These are phyloP conservation scores for Folsomia manolachei DNA, from an alignment of 2,888 invertebrate species.

Conservation along the genomic window DNA sequence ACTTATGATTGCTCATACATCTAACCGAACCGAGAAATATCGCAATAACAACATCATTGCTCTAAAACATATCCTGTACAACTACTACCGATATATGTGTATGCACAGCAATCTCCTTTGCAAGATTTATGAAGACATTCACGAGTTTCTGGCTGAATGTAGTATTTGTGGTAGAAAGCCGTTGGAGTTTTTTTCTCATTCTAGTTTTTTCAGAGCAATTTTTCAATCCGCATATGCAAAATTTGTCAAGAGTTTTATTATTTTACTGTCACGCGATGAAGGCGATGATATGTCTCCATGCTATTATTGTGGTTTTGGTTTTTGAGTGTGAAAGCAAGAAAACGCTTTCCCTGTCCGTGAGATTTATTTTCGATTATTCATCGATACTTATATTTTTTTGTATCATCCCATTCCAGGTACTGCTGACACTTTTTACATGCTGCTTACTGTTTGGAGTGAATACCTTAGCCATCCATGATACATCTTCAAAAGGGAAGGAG, in stretches of 20 bases:
- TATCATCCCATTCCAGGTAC: conserved; percentile 26
- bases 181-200: neutral
- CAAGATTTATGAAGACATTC: conserved; percentile 10
- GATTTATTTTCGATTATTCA: conserved; percentile 21
- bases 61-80: too few species aligned
- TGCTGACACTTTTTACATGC: conserved; percentile 39
- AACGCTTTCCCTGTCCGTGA: neutral
- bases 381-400: conserved; percentile 7
- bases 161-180: neutral
- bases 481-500: conserved; percentile 36
- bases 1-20: neutral
- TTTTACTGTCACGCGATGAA: neutral
- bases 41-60: too few species aligned
- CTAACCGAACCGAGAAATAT: too few species aligned
- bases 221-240: conserved; percentile 7
- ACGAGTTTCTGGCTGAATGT: conserved; percentile 4
- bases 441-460: conserved; percentile 40
- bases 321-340: neutral
- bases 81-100: neutral
- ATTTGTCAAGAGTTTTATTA: neutral
- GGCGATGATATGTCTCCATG: too few species aligned
- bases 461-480: conserved; percentile 42
- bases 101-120: conserved; percentile 1
- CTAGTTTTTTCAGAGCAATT: neutral
- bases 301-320: neutral